Evolutionary conservation across 2,113 vertebrate species (phyloP), one percentile per base, ranked within the genome.

Genomic region (Urocolius indicus): DNA sequence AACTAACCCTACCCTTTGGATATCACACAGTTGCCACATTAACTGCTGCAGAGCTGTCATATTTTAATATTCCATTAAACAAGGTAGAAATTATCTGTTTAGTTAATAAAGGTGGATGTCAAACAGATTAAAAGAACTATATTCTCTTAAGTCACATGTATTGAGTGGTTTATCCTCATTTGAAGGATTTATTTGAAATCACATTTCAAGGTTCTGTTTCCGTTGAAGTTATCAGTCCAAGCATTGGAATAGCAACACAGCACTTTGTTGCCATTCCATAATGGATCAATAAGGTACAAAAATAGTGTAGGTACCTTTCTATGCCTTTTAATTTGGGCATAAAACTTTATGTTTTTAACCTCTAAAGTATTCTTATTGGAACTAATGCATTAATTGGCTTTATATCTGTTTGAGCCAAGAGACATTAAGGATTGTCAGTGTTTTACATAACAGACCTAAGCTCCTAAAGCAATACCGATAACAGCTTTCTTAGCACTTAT

Each of bases 41-140:
- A n/a, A 46, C 17, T 63, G 17, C 72, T 96, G 55, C 29, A 43
- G n/a, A 74, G 62, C 72, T 80, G 14, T 51, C 74, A 67, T 76
- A 91, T 86, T 84, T n/a, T n/a, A 95, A 84, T 87, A 71, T 55
- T 41, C 63, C 59, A 66, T 85, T 71, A 90, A 72, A 85, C 67
- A 75, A 94, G 46, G 77, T 51, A 94, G 69, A 88, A 93, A 81
- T 74, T 73, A 66, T 46, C 77, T 46, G 15, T 57, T 11, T 23
- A 36, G 59, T 77, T 93, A 96, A 90, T 73, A 58, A 68, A 0
- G 1, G 51, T 61, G 52, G 83, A 67, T 72, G 75, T 87, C 65
- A 90, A 95, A 82, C 78, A 83, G 54, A 95, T 79, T 91, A 91
- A 95, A 96, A 80, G 71, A 94, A 94, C 95, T 91, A 79, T 61